phyloP scores from a whole-genome alignment of 2,113 vertebrate species.

The Psilopsiagon aymara region DNA sequence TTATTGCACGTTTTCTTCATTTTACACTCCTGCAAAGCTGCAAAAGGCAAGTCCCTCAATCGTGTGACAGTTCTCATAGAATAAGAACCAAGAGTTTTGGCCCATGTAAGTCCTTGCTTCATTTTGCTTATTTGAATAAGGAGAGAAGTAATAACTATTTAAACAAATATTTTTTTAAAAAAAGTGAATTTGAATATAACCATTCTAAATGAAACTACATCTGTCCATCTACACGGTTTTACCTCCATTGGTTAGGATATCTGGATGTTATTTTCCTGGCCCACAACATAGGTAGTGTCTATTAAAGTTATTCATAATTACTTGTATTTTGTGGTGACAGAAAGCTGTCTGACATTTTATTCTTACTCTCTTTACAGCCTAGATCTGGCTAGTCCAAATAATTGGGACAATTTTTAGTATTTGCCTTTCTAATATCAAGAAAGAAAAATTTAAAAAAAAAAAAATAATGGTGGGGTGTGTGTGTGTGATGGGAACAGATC shows the following conservation, averaged over 20 bases:
- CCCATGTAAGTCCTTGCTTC: neutral
- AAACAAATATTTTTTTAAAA: neutral
- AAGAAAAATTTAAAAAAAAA: neutral
- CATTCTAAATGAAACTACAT: neutral
- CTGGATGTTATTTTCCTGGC: neutral
- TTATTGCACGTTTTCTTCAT: neutral
- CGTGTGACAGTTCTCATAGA: neutral
- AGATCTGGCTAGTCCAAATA: neutral
- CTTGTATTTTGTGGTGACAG: neutral
- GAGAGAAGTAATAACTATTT: neutral
- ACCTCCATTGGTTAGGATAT: neutral
- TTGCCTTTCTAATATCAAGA: neutral
- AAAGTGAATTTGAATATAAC: neutral
- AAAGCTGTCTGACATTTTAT: neutral
- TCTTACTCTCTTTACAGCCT: neutral
- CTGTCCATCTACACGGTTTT: neutral
- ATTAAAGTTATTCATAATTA: neutral
- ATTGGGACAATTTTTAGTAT: neutral
- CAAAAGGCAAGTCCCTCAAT: neutral
- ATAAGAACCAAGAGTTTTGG: neutral
- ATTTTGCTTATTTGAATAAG: neutral
- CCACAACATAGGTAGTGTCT: neutral
- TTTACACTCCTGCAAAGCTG: neutral
- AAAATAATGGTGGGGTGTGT: fast-evolving
- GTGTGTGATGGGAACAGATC: neutral